phyloP scores from a whole-genome alignment of 2,888 invertebrate species.

The Phoenoteleia sp. region DNA sequence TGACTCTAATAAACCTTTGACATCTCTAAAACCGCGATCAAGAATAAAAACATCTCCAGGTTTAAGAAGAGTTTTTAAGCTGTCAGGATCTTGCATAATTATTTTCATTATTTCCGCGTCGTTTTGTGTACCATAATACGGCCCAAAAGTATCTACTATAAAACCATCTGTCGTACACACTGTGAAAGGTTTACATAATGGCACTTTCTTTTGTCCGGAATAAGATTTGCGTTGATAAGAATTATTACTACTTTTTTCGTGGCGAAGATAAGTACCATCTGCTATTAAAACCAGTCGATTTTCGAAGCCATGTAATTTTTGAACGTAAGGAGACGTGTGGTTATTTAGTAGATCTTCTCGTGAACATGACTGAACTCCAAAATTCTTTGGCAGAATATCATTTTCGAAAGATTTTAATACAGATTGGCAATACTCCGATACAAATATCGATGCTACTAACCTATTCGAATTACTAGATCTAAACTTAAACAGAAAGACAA shows the following conservation, averaged over 20 bases:
- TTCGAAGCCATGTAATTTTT: constrained; percentile 37
- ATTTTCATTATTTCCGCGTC: constrained; percentile 32
- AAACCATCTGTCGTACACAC: constrained; percentile 34
- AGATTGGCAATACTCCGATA: constrained; percentile 48
- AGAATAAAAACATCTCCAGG: constrained; percentile 23
- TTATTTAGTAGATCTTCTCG: constrained; percentile 43
- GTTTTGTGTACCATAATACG: constrained; percentile 51
- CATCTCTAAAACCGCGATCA: constrained; percentile 24
- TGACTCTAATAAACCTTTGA: constrained; percentile 23
- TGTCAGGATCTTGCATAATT: constrained; percentile 21
- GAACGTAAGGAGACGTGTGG: constrained; percentile 33
- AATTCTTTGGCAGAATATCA: constrained; percentile 53
- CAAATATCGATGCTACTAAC: constrained; percentile 52
- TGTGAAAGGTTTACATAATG: constrained; percentile 63
- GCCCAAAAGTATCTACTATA: constrained; percentile 50
- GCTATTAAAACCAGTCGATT: constrained; percentile 45
- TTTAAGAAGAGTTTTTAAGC: constrained; percentile 12
- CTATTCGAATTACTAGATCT: constrained; percentile 70
- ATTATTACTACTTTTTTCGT: constrained; percentile 66
- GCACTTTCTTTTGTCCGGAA: constrained; percentile 64
- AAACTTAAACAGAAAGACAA: constrained; percentile 51
- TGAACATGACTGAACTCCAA: constrained; percentile 38
- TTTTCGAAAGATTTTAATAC: constrained; percentile 62
- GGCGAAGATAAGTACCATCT: constrained; percentile 61
- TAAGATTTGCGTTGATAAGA: constrained; percentile 69